Evolutionary conservation across 2,888 invertebrate species (phyloP).

Genomic region (Leucophenga montana): DNA sequence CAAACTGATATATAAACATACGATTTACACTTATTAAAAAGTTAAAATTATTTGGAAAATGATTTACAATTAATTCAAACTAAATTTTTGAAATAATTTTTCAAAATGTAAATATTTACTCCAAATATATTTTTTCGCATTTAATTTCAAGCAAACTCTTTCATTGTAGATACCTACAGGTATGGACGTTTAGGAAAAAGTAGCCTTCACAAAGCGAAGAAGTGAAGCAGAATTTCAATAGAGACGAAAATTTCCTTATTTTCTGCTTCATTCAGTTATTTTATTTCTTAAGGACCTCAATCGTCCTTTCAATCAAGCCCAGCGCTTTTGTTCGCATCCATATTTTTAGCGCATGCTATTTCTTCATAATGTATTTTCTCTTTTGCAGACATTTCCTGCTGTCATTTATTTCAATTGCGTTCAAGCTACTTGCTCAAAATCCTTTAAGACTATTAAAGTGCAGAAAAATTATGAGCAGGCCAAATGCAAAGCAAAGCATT

Average conservation of each 20-base stretch:
- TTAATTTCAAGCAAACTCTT: no score
- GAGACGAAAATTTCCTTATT: background rate
- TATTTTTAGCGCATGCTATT: background rate
- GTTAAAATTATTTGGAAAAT: no score
- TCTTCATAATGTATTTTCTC: background rate
- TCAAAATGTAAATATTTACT: no score
- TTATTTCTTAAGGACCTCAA: no score
- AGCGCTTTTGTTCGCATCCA: background rate
- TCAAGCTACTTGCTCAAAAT: background rate
- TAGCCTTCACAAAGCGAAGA: no score
- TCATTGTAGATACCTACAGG: background rate
- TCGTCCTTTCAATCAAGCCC: background rate
- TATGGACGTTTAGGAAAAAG: no score
- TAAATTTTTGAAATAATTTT: no score
- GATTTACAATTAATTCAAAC: no score
- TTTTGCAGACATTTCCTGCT: background rate
- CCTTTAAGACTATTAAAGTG: slow-evolving; percentile 2
- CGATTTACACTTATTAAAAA: no score
- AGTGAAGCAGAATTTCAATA: background rate
- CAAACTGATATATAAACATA: no score
- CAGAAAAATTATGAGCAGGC: background rate
- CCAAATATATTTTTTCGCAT: no score
- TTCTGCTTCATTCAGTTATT: no score
- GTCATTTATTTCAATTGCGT: background rate
- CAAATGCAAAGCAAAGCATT: background rate